These are phyloP conservation scores for Seriola rivoliana DNA, from an alignment of 2,113 vertebrate species.

Conservation along the genomic window DNA sequence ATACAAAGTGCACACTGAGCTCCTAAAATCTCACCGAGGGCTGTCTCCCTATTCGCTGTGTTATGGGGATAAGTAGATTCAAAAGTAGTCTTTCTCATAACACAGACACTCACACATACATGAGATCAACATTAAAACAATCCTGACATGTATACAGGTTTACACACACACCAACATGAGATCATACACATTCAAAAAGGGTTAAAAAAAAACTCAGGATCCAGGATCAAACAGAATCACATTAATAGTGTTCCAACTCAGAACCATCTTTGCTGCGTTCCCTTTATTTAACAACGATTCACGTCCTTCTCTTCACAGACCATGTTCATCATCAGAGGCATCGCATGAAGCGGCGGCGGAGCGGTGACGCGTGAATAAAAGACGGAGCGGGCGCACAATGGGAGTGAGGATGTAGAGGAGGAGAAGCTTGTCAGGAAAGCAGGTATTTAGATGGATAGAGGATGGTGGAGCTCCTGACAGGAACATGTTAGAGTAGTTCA, in stretches of 20 bases:
- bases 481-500: slow-evolving; percentile 54
- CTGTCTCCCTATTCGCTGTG: slow-evolving; percentile 55
- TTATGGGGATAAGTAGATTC: slow-evolving; percentile 55
- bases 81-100: slow-evolving; percentile 69
- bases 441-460: neutral
- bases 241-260: slow-evolving; percentile 63
- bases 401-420: slow-evolving; percentile 6
- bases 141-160: slow-evolving; percentile 49
- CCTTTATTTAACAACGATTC: slow-evolving; percentile 68
- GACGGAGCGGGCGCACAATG: neutral
- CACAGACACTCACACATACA: slow-evolving; percentile 39
- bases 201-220: slow-evolving; percentile 9
- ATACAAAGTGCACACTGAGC: slow-evolving; percentile 94
- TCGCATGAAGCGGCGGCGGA: slow-evolving; percentile 14
- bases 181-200: slow-evolving; percentile 64
- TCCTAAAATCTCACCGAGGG: slow-evolving; percentile 81
- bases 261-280: slow-evolving; percentile 57
- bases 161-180: slow-evolving; percentile 38
- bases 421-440: neutral
- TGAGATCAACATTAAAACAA: slow-evolving; percentile 32
- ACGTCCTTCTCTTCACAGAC: slow-evolving; percentile 26
- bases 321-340: slow-evolving; percentile 6
- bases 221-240: slow-evolving; percentile 61
- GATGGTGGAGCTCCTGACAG: slow-evolving; percentile 14
- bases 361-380: slow-evolving; percentile 30